Base-by-base conservation (phyloP, 2,113 vertebrate species). In the Gavia stellata region DNA sequence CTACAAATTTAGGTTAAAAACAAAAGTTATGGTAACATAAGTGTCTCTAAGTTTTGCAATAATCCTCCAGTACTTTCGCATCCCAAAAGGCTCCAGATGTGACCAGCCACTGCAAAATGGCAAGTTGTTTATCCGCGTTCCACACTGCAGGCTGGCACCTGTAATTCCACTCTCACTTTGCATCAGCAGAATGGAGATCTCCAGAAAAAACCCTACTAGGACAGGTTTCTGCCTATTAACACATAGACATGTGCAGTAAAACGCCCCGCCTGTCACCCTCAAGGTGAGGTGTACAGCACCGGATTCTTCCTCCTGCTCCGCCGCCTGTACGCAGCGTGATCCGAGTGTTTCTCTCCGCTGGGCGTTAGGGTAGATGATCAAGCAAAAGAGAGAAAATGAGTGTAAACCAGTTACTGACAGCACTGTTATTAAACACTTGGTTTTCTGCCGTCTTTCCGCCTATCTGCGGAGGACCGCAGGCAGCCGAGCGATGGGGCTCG, bases 61-160 rank as follows among this genome's bases (percentile, higher is more conserved):
- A 98, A 98, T 98, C 97, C 97, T 98, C 96, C 97, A 95, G 97
- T 96, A 98, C 94, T 98, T 98, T 97, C 97, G 97, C 98, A 98
- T 98, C 97, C 98, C 97, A 97, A 97, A 98, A 98, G 97, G 94
- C 97, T 97, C 96, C 97, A 98, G 97, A 98, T 98, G 98, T 98
- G 98, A 98, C 98, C 98, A 97, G 98, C 97, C 98, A 98, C 98
- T 98, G 97, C 98, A 91, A 98, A 98, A 97, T 98, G 97, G 97
- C 77, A 92, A 97, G 96, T 95, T 98, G 98, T 98, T 98, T 98
- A 98, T 98, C 97, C 98, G 98, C 93, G 85, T 90, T 97, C 97
- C 72, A 83, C 95, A 78, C 77, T 88, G 82, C 94, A 93, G 83
- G 97, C 95, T 55, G 96, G 97, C 96, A 98, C 97, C 98, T 98